Conservation (phyloP, 2,113 vertebrate species). For the Megalops atlanticus region DNA sequence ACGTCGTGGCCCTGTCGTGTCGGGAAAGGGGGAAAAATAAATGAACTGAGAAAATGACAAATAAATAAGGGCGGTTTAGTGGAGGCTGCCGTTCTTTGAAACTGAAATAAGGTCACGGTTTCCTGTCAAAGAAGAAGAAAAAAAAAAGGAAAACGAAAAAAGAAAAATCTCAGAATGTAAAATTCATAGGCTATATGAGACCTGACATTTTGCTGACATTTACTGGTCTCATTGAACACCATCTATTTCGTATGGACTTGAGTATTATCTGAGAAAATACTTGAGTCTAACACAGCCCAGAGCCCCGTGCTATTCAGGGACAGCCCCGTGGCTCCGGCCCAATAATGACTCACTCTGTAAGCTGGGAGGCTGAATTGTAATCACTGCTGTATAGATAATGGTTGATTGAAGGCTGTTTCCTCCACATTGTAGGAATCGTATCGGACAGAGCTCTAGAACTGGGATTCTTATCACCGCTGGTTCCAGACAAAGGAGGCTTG, state of each 20-base stretch:
- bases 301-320: conserved; percentile 64
- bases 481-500: conserved; percentile 72
- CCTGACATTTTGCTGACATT: conserved; percentile 81
- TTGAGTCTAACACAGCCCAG: conserved; percentile 57
- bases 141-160: conserved; percentile 50
- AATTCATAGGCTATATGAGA: conserved; percentile 42
- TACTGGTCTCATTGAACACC: conserved; percentile 63
- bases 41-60: no score
- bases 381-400: conserved; percentile 75
- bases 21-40: not conserved
- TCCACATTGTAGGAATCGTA: conserved; percentile 72
- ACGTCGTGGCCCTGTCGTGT: not conserved
- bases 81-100: not conserved
- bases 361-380: conserved; percentile 72
- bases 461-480: conserved; percentile 77
- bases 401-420: conserved; percentile 76
- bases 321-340: conserved; percentile 57
- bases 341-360: conserved; percentile 56
- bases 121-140: conserved; percentile 49
- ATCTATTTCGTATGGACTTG: conserved; percentile 53
- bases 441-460: conserved; percentile 74
- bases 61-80: not conserved
- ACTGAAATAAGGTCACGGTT: conserved; percentile 30
- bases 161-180: conserved; percentile 57
- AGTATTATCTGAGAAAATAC: conserved; percentile 71